Percentiles rank a stretch among this genome's conserved stretches.
phyloP scores from a whole-genome alignment of 2,113 vertebrate species.

The Poeciliopsis occidentalis region DNA sequence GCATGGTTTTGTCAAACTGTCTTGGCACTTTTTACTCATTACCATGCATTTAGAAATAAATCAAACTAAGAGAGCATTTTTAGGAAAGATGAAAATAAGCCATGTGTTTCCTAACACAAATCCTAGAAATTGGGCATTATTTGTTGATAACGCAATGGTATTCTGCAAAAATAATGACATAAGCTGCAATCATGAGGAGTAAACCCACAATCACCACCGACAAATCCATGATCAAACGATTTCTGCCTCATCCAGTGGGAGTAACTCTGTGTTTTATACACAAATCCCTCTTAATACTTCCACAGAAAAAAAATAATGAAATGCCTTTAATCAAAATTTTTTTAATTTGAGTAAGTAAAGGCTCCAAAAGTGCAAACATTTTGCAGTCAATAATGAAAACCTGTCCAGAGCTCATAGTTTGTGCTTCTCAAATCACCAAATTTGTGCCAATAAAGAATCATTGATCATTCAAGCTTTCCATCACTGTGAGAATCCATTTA shows the following conservation, averaged over 20 bases:
- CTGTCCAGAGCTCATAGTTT: slow-evolving; percentile 10
- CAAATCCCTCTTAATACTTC: slow-evolving; percentile 16
- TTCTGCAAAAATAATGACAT: slow-evolving; percentile 37
- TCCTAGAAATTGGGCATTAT: slow-evolving; percentile 8
- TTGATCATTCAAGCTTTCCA: slow-evolving; percentile 9
- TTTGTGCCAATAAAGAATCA: slow-evolving; percentile 4
- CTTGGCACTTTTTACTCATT: neutral
- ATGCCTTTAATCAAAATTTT: slow-evolving; percentile 14
- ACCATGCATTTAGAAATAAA: neutral
- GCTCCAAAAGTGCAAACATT: slow-evolving; percentile 10
- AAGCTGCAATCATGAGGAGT: slow-evolving; percentile 31
- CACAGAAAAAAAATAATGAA: slow-evolving; percentile 19
- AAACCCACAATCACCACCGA: slow-evolving; percentile 32
- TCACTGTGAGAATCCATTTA: slow-evolving; percentile 8
- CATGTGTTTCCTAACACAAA: neutral
- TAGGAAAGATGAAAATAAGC: neutral
- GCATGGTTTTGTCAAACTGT: neutral
- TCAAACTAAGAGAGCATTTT: slow-evolving; percentile 6
- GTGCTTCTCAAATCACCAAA: neutral
- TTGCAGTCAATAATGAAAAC: slow-evolving; percentile 24
- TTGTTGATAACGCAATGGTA: slow-evolving; percentile 17
- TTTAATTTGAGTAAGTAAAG: slow-evolving; percentile 30
- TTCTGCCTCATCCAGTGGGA: slow-evolving; percentile 8
- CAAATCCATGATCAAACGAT: slow-evolving; percentile 34
- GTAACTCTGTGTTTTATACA: slow-evolving; percentile 23